These are phyloP conservation scores for Gastrophryne carolinensis DNA, from an alignment of 2,797 vertebrate species.

Conservation along the genomic window DNA sequence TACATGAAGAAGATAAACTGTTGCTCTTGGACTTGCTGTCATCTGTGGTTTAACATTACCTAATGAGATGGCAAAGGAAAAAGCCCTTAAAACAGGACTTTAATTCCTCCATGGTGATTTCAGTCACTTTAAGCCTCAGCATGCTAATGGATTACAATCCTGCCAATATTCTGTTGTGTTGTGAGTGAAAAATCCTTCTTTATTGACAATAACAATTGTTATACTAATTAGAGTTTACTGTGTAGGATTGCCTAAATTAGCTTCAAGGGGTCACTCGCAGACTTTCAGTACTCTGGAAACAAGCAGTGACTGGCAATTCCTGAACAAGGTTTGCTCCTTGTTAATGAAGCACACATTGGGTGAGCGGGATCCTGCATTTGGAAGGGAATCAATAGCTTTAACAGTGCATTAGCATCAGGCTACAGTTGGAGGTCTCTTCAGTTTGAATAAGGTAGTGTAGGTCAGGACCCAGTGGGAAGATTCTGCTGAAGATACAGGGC, in stretches of 20 bases:
- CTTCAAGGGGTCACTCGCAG: neutral
- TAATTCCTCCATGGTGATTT: no score
- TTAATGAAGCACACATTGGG: constrained; percentile 4
- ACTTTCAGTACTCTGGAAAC: neutral
- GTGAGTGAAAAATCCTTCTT: neutral
- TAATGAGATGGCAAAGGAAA: no score
- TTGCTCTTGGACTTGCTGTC: no score
- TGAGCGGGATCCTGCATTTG: neutral
- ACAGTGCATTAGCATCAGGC: constrained; percentile 38
- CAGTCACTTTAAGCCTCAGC: no score
- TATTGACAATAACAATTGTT: neutral
- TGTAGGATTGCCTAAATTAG: constrained; percentile 7
- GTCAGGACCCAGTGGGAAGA: constrained; percentile 25
- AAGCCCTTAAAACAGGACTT: no score
- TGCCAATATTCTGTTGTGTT: neutral
- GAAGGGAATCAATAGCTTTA: constrained; percentile 32
- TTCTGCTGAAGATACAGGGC: constrained; percentile 10
- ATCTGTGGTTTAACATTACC: no score
- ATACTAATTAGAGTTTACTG: neutral
- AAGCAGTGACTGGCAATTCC: neutral
- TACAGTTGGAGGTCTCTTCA: constrained; percentile 12
- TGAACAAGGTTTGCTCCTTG: neutral
- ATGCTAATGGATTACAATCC: neutral
- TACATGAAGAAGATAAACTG: no score
- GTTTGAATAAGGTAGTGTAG: constrained; percentile 7